Conservation (phyloP, 2,113 vertebrate genomes). For the Felis catus region DNA sequence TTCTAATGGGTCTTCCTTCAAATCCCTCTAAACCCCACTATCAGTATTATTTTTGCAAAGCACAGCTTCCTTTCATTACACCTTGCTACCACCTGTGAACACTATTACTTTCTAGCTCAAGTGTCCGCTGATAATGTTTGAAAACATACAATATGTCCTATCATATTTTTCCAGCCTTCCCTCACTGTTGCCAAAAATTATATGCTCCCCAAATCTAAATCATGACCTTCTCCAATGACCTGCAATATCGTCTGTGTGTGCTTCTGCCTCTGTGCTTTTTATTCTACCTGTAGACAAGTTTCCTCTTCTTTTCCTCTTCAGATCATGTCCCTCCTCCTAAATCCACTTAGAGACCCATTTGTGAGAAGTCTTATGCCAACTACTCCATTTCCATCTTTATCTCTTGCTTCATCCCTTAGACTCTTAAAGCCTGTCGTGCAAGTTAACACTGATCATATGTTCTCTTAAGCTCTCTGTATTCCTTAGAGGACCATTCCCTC, state of each 20-base stretch:
- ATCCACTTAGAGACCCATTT: neutral
- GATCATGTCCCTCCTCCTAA: neutral
- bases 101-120: neutral
- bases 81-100: neutral
- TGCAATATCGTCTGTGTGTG: neutral
- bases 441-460: neutral
- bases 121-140: neutral
- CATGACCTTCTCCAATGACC: neutral
- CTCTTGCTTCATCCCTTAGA: neutral
- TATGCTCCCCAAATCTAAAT: neutral
- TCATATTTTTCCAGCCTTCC: neutral
- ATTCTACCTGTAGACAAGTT: neutral
- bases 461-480: neutral
- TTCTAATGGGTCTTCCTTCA: neutral
- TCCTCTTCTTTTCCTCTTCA: conserved; percentile 15
- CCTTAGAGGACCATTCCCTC: neutral
- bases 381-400: neutral
- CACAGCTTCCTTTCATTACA: neutral
- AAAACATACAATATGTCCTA: neutral
- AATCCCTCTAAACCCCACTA: neutral
- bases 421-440: neutral
- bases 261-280: neutral
- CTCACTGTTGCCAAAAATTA: neutral
- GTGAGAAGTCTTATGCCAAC: neutral
- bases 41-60: conserved; percentile 5